phyloP scores from a whole-genome alignment of 2,113 vertebrate species.

The Plecturocebus donacophilus region DNA sequence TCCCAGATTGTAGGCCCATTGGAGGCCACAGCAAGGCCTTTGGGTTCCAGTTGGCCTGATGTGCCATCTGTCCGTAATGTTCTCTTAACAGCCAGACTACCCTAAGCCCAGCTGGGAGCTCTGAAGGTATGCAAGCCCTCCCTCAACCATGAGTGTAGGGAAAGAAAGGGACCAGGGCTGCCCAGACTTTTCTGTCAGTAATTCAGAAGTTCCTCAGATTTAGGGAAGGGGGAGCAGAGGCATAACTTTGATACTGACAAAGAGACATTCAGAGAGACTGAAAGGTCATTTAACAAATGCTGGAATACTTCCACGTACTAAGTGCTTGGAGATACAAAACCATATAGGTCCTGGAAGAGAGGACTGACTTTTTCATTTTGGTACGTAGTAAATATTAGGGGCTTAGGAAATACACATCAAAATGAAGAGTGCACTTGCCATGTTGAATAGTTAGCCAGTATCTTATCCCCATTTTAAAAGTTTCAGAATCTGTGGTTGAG shows the following conservation, averaged over 20 bases:
- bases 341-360: neutral
- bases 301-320: neutral
- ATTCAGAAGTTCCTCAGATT: neutral
- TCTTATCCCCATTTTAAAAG: neutral
- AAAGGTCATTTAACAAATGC: neutral
- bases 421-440: neutral
- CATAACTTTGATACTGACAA: neutral
- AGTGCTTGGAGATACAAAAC: neutral
- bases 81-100: neutral
- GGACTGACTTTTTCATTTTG: neutral
- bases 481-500: neutral
- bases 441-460: neutral
- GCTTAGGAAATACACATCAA: neutral
- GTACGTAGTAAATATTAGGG: neutral
- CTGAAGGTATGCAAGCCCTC: neutral
- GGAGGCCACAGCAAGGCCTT: neutral
- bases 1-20: neutral
- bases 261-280: neutral
- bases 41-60: neutral
- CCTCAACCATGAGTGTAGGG: neutral
- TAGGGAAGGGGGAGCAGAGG: neutral
- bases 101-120: neutral
- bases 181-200: neutral
- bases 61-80: neutral
- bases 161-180: neutral